These are phyloP conservation scores for Eupeodes latifasciatus DNA, from an alignment of 2,888 invertebrate species.

Conservation along the genomic window DNA sequence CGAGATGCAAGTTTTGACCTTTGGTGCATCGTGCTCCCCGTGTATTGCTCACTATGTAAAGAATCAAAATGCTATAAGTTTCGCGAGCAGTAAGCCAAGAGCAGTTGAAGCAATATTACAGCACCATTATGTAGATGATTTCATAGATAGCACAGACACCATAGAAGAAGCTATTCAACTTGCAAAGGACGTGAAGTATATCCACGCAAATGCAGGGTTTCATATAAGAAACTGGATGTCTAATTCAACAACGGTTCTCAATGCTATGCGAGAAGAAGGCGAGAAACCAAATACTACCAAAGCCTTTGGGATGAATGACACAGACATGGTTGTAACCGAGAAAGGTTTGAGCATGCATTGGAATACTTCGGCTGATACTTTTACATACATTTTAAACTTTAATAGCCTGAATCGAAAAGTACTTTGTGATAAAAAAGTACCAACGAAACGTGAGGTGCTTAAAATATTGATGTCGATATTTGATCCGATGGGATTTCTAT, in stretches of 20 bases:
- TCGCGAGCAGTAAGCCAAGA: background rate
- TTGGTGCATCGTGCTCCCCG: constrained; percentile 42
- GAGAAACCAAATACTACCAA: background rate
- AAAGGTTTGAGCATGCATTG: constrained; percentile 21
- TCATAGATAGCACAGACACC: constrained; percentile 34
- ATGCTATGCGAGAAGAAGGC: background rate
- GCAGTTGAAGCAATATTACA: constrained; percentile 43
- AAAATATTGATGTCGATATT: too few relatives aligned
- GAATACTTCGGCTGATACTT: background rate
- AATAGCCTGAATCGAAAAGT: background rate
- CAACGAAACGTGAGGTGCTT: too few relatives aligned
- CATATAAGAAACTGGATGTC: constrained; percentile 9
- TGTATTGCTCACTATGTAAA: constrained; percentile 33
- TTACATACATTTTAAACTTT: background rate
- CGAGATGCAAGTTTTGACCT: constrained; percentile 35
- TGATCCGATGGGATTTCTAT: too few relatives aligned
- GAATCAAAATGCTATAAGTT: constrained; percentile 35
- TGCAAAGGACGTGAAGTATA: constrained; percentile 15
- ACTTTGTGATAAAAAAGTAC: too few relatives aligned
- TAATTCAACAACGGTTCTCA: background rate
- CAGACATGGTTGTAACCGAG: background rate
- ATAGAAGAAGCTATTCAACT: constrained; percentile 35
- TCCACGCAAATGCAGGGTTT: constrained; percentile 13
- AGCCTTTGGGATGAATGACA: background rate
- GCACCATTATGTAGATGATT: constrained; percentile 47